Evolutionary conservation across 2,113 vertebrate genomes (phyloP), one percentile per base, ranked within the genome.

Genomic region (Actinemys pallida): DNA sequence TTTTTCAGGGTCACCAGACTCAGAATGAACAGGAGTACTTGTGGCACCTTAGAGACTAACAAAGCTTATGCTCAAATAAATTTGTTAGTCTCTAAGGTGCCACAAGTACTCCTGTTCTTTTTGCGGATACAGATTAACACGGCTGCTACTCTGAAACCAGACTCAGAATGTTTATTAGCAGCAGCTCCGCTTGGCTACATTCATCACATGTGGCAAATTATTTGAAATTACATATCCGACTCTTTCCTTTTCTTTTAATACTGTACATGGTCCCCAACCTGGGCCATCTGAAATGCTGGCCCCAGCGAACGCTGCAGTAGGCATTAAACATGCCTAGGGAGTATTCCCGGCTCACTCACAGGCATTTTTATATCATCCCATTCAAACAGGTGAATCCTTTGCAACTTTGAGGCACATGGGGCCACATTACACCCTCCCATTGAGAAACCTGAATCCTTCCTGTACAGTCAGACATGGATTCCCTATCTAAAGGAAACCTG

Each of bases 1-100:
- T 5, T 7, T 8, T 10, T 0, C 0, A 56, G 17, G 22, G 29
- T 42, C 1, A 1, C 45, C 39, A 54, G 45, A 13, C 19, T 72
- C 0, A 1, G 42, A 47, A 69, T 50, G 86, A 50, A 50, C 50
- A 50, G 13, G 50, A 50, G 50, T 50, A 50, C 50, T 50, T 50
- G 50, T 50, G 50, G 13, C 14, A 50, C 50, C 50, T 50, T 50
- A 50, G 50, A 50, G 4, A 50, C 50, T 50, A 50, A 50, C 50
- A 50, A 50, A 50, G 50, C 13, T 50, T 50, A 50, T 14, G 50
- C 50, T 50, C 50, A 50, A 50, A 50, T 50, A 50, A 50, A 50
- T 50, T 5, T 50, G 50, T 50, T 50, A 50, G 14, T 50, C 13
- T 50, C 50, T 50, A 50, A 50, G 13, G 50, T 50, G 50, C 50